Base-by-base conservation (phyloP, 2,888 invertebrate species). In the Bellardia bayeri region DNA sequence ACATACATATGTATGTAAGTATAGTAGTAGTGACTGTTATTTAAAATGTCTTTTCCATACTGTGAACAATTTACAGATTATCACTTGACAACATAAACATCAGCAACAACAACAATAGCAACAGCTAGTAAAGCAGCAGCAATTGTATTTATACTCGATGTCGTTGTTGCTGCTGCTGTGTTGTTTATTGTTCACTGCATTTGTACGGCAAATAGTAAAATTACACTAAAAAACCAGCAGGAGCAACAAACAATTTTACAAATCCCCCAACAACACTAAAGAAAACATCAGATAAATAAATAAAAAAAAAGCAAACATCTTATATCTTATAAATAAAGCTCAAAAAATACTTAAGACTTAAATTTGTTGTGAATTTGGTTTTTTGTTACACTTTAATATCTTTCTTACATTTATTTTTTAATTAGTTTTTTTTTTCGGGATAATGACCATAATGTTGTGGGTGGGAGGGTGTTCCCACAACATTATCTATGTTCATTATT, bases 21-120 rank as follows among this genome's bases (percentile, higher is more conserved):
- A 23, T 23, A 23, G 23, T 23, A 23, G 66, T 30, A 79, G 79
- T 51, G 64, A 61, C 63, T 87, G 82, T 85, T 87, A 85, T 85
- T 85, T 82, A 75, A 87, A 85, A 82, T 87, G 87, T 79, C 75
- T 87, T 85, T 85, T 69, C 85, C 87, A 85, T 82, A 85, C 79
- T 87, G 87, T 87, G 85, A 87, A 87, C 88, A 85, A 88, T 89
- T 89, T 82, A 87, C 88, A 87, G 89, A 89, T 89, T 89, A 89
- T 87, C 89, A 87, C 87, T 83, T 81, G 78, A 86, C 79, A 84
- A 88, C 64, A 83, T 83, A 61, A 74, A 49, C 37, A 58, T 68
- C 23, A 23, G 23, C 23, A 23, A 23, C 23, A 23, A n/a, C 51
- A 61, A 58, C 56, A 71, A 40, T n/a, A n/a, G 54, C 56, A 72